Evolutionary conservation across 2,113 vertebrate genomes (phyloP).

Genomic region (Eurystomus gularis): DNA sequence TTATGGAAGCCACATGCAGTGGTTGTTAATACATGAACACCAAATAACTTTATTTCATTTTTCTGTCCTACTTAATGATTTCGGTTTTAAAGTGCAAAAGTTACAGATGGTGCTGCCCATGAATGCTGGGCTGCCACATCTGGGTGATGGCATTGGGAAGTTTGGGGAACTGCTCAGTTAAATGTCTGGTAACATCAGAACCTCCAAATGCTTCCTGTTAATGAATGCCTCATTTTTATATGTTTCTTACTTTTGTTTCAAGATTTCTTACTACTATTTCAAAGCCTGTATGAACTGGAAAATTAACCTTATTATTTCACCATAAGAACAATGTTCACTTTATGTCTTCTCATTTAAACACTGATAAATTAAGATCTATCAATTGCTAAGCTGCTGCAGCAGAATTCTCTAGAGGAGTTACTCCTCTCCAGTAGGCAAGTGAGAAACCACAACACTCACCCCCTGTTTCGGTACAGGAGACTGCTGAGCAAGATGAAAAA

Average conservation of each 20-base stretch:
- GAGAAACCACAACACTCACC: background rate
- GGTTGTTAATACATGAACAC: background rate
- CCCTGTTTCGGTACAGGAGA: background rate
- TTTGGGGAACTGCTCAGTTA: background rate
- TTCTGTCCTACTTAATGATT: background rate
- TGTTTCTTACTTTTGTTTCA: background rate
- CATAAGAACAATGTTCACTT: background rate
- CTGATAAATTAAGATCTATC: background rate
- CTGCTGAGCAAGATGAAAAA: background rate
- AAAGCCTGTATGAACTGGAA: background rate
- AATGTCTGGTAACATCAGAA: background rate
- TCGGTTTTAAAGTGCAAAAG: background rate
- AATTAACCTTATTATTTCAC: background rate
- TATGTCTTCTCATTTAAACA: background rate
- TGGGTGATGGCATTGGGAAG: background rate
- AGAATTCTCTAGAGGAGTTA: background rate
- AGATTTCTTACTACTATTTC: background rate
- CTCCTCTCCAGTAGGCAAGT: background rate
- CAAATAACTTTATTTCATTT: background rate
- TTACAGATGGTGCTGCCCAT: background rate
- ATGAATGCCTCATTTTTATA: background rate
- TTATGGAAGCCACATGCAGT: background rate
- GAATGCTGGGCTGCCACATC: background rate
- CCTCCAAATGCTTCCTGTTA: background rate
- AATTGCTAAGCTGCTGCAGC: rapidly evolving